These are phyloP conservation scores for Anthopleura xanthogrammica DNA, from an alignment of 92 coral and sea anemone genomes.

Conservation along the genomic window DNA sequence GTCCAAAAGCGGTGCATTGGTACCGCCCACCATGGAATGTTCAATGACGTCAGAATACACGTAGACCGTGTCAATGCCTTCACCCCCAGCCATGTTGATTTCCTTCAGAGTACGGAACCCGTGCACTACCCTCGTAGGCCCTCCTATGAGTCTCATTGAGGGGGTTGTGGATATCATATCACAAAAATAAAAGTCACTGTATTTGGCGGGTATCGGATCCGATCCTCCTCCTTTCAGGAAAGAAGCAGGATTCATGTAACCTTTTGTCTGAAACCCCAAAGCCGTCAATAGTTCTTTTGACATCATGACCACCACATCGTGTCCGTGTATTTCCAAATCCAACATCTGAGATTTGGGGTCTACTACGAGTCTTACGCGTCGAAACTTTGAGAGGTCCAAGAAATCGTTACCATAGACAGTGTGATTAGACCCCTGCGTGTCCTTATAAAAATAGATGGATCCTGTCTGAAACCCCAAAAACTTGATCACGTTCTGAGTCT, in stretches of 20 bases:
- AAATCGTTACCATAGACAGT: background rate
- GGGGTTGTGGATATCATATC: no score
- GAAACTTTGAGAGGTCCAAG: background rate
- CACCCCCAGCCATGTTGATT: background rate
- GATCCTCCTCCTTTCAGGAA: no score
- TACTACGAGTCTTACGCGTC: background rate
- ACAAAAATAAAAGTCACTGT: no score
- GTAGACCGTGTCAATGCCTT: background rate
- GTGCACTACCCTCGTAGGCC: no score
- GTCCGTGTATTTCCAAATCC: background rate
- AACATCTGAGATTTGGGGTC: background rate
- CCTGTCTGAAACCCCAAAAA: background rate
- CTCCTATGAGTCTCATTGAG: no score
- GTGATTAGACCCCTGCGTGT: no score
- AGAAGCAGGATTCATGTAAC: background rate
- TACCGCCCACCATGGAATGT: background rate
- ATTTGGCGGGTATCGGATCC: no score
- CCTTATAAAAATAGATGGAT: no score
- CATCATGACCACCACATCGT: background rate
- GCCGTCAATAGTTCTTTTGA: background rate
- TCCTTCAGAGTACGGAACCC: background rate
- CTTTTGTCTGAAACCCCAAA: background rate
- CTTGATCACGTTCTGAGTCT: no score
- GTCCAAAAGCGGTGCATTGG: background rate
- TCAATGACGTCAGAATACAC: background rate